These are phyloP conservation scores for Idaea aversata DNA, from an alignment of 2,888 invertebrate species.

Conservation along the genomic window DNA sequence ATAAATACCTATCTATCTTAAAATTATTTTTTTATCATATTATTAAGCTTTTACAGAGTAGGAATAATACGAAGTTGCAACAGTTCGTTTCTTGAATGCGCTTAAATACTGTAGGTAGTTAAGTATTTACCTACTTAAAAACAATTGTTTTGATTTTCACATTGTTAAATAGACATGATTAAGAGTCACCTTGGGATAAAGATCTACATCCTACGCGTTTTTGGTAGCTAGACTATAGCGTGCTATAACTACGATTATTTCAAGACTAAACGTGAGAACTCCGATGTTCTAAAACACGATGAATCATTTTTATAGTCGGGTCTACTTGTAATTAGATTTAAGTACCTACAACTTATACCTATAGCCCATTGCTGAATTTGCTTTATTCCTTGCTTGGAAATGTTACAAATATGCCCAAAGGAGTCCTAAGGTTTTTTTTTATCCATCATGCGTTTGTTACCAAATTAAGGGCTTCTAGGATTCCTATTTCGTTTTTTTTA, in stretches of 20 bases:
- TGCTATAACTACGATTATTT: background rate
- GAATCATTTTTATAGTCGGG: background rate
- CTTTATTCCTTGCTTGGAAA: too few relatives aligned
- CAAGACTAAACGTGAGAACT: constrained; percentile 12
- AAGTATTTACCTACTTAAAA: background rate
- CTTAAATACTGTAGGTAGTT: background rate
- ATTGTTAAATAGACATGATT: constrained; percentile 26
- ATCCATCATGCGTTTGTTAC: too few relatives aligned
- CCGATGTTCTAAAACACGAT: background rate
- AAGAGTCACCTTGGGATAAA: constrained; percentile 29
- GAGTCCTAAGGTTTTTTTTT: too few relatives aligned
- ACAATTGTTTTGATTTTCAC: constrained; percentile 27
- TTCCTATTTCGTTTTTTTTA: too few relatives aligned
- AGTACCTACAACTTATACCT: too few relatives aligned
- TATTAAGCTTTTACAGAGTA: background rate
- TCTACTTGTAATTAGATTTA: background rate
- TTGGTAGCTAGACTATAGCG: background rate
- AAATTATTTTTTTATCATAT: too few relatives aligned
- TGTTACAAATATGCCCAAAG: too few relatives aligned
- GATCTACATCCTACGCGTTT: constrained; percentile 20
- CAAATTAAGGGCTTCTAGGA: too few relatives aligned
- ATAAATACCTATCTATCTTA: too few relatives aligned
- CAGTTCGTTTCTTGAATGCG: background rate
- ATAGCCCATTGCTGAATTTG: too few relatives aligned
- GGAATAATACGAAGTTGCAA: background rate